Base-by-base conservation (phyloP, 2,113 vertebrate species). In the Notarius lentiginosus region DNA sequence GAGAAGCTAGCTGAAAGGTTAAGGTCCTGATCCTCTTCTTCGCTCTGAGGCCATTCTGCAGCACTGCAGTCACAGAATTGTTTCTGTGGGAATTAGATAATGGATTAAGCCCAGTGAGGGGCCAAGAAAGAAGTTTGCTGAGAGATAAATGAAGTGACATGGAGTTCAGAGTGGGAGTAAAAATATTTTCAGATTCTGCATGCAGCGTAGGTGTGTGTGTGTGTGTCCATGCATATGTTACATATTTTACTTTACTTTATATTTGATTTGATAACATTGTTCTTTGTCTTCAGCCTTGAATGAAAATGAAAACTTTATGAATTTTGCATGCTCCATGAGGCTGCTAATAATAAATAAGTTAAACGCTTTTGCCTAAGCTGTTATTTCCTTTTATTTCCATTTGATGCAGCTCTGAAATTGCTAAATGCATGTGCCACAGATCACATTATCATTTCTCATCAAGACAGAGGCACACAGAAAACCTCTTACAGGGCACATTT, bases 311-410 rank as follows among this genome's bases (percentile, higher is more conserved):
- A 93, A 89, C 88, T 91, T 92, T 86, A 94, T 94, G 92, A 92
- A 89, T 79, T 11, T 91, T 90, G 90, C 83, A 91, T 22, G 90
- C 89, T 90, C 90, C 90, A 89, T 58, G 86, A 87, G 85, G 55
- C 87, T 65, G 77, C 91, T 93, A 92, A 92, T 94, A 94, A 92
- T 92, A 92, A 94, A 92, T 91, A 92, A 92, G 82, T 92, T 88
- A 89, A 93, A 91, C 79, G 85, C 47, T 83, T 55, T 79, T 83
- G 84, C 61, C 88, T 47, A 61, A 83, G 70, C 56, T 53, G 87
- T 87, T 86, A 84, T 87, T 90, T 84, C 61, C 79, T 90, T 86
- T 90, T 90, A 76, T 65, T 87, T 88, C 72, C 80, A 83, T 86
- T 83, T 90, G 68, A 87, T 89, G 82, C 85, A 15, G 22, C 77